Percentiles rank a stretch among this genome's conserved stretches.
Conservation (phyloP, 92 coral and sea anemone genomes). For the Isaurus tuberculatus region DNA sequence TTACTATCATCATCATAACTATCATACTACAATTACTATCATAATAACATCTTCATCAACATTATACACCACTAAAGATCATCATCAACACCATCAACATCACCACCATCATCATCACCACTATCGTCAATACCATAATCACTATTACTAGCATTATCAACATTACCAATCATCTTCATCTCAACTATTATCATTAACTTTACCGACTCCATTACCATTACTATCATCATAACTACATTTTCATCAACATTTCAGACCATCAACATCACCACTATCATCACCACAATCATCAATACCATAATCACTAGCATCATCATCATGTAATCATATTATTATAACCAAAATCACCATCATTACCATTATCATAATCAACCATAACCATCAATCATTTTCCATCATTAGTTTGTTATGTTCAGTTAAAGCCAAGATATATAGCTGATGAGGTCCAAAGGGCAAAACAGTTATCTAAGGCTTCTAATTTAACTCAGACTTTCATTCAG, state of each 20-base stretch:
- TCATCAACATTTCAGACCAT: not conserved
- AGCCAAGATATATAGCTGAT: no score
- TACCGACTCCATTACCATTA: not conserved
- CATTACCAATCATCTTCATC: not conserved
- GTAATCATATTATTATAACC: no score
- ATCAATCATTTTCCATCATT: no score
- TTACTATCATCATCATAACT: not conserved
- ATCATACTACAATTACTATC: not conserved
- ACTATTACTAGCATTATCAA: no score
- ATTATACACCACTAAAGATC: not conserved
- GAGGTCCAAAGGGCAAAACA: no score
- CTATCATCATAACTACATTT: not conserved
- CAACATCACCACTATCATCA: not conserved
- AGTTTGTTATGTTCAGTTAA: no score
- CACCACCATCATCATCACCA: not conserved
- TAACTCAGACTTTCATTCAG: no score
- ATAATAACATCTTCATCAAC: not conserved
- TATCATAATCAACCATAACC: not conserved
- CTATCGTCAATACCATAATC: not conserved
- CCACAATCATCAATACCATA: not conserved
- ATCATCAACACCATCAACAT: not conserved
- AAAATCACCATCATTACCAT: not conserved
- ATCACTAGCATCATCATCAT: not conserved
- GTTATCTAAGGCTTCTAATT: no score
- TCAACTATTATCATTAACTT: not conserved